Base-by-base conservation (phyloP, 2,888 invertebrate genomes). In the Diarsia rubi region DNA sequence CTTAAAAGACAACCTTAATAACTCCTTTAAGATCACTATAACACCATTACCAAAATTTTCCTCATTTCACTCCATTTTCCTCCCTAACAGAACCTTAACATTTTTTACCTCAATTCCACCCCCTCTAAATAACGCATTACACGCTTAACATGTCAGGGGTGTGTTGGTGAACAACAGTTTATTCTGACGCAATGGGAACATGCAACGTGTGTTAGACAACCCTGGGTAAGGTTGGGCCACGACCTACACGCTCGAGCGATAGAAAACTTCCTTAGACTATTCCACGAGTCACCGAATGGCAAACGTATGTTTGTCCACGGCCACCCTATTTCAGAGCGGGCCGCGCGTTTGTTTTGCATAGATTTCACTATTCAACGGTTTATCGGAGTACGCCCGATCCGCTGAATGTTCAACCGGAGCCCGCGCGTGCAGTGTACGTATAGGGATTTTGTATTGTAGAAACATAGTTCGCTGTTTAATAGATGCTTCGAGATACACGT, bases 81-180 rank as follows among this genome's bases (percentile, higher is more conserved):
- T 65, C n/a, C 14, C 9, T 0, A 44, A 66, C 62, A 42, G 24
- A 31, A 54, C 24, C 31, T 65, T 14, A 27, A 57, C 49, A 62
- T 54, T 60, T 63, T 75, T 76, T 59, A 72, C 76, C 71, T 75
- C 67, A 65, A 47, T 52, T 44, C 42, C 66, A 47, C 64, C 49
- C 31, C 57, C 57, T 62, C 31, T 74, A 78, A 78, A 77, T 70
- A 69, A 65, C 44, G 49, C 57, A 74, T 75, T 76, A 72, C 73
- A 70, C 65, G 82, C 70, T 78, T 57, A 66, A 81, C 69, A 71
- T 74, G 78, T 65, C 76, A 59, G 69, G 73, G 69, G 72, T 45
- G 57, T 66, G 73, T 78, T 78, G 57, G 27, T 24, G 21, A 54
- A 79, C 68, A 75, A 59, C 64, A 65, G 63, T 59, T 83, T 73